These are phyloP conservation scores for Neogale vison DNA, from an alignment of 2,113 vertebrate species.

Conservation along the genomic window DNA sequence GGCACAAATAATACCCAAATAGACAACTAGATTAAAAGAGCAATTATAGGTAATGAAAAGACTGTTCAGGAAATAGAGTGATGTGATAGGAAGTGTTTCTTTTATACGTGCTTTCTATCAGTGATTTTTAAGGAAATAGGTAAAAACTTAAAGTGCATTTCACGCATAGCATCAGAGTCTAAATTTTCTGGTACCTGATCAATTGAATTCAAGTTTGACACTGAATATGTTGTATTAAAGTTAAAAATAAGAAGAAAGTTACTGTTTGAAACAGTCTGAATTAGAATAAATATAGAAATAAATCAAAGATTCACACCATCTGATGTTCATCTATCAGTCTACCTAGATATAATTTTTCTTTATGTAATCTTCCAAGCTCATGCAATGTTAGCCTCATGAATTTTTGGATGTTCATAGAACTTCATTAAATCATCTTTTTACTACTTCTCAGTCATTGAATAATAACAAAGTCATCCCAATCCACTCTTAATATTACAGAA, in stretches of 20 bases:
- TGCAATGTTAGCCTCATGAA: not conserved
- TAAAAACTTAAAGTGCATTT: not conserved
- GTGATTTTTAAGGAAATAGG: not conserved
- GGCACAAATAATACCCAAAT: not conserved
- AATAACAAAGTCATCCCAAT: not conserved
- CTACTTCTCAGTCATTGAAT: not conserved
- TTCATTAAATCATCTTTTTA: not conserved
- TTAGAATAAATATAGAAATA: not conserved
- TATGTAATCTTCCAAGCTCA: not conserved
- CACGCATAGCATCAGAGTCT: not conserved
- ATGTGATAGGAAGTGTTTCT: not conserved
- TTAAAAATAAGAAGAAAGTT: not conserved
- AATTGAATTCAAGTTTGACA: not conserved
- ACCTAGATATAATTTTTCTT: not conserved
- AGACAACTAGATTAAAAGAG: not conserved
- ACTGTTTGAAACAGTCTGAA: not conserved
- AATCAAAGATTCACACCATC: not conserved
- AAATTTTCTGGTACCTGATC: not conserved
- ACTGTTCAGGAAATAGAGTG: not conserved
- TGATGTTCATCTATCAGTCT: not conserved
- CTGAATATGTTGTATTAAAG: not conserved
- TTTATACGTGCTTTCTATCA: not conserved
- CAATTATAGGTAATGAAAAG: not conserved
- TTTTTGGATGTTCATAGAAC: not conserved
- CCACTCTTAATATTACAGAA: not conserved